These are phyloP conservation scores for Agrilus planipennis DNA, from an alignment of 1,140 invertebrate genomes.

Conservation along the genomic window DNA sequence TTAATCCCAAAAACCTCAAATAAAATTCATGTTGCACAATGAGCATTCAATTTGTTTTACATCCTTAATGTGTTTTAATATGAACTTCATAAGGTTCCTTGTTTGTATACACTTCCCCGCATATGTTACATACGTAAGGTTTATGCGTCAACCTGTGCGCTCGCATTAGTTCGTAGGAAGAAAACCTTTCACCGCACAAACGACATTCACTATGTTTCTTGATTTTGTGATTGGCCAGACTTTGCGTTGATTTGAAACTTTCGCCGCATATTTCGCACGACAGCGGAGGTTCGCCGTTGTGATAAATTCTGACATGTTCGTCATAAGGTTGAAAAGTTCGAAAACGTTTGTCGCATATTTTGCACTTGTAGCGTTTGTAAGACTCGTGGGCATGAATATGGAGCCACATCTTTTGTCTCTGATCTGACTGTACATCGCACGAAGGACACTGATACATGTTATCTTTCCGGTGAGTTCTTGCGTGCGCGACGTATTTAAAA, in stretches of 20 bases:
- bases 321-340: constrained; percentile 19
- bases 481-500: background rate
- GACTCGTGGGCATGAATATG: background rate
- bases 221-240: background rate
- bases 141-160: too few relatives aligned
- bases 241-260: background rate
- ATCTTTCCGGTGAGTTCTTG: background rate
- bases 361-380: constrained; percentile 1
- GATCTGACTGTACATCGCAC: background rate
- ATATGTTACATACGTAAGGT: too few relatives aligned
- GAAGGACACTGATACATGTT: constrained; percentile 7
- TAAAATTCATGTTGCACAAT: too few relatives aligned
- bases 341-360: constrained; percentile 14
- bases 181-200: too few relatives aligned
- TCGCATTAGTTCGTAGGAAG: too few relatives aligned
- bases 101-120: too few relatives aligned
- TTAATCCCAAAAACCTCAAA: too few relatives aligned
- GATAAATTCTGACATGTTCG: constrained; percentile 47
- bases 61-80: too few relatives aligned
- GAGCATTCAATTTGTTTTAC: too few relatives aligned
- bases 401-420: background rate
- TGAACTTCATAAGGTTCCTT: too few relatives aligned
- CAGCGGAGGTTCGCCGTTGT: constrained; percentile 36
- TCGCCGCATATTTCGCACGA: background rate
- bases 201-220: background rate